Evolutionary conservation across 2,888 invertebrate species (phyloP), one percentile per base, ranked within the genome.

Genomic region (Drosophila nigritarsus): DNA sequence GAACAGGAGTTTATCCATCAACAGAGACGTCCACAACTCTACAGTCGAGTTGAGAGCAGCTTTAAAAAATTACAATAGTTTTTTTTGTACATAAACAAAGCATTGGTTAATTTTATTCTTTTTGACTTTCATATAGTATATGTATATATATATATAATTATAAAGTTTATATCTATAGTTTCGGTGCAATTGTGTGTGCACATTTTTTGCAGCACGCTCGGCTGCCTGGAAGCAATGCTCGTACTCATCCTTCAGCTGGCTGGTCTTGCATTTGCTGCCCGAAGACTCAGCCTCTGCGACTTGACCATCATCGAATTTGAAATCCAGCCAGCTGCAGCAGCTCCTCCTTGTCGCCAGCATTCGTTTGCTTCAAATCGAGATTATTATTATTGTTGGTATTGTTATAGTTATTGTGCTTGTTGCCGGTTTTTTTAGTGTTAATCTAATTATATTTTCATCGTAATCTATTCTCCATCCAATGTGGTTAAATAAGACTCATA

Each of bases 1-100:
- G 93, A 93, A 70, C 80, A 91, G 49, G 90, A 93, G 62, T 93
- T 92, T 61, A 66, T 93, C 3, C 67, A 91, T 56, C 80, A 91
- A 42, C 78, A 85, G 29, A 77, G 93, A 64, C 81, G 90, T 15
- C 92, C 92, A 1, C 65, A 90, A 71, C 79, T 89, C 20, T 92
- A 91, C 55, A 75, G 73, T 49, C 82, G 53, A 80, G 36, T 32
- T 15, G 1, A 13, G 7, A 7, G 7, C 32, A 42, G 0, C 27
- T 45, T 29, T 34, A 7, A 18, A 58, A 60, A 67, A 69, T 68
- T 62, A 34, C 45, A 24, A 24, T 27, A 24, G 24, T 13, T 54
- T 54, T 36, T 71, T 51, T 75, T 75, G 30, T 66, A 75, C 62
- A 53, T 76, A 64, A 74, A 77, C 73, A 81, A 86, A 84, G 80